Base-by-base conservation (phyloP, 2,113 vertebrate genomes). In the Lota lota region DNA sequence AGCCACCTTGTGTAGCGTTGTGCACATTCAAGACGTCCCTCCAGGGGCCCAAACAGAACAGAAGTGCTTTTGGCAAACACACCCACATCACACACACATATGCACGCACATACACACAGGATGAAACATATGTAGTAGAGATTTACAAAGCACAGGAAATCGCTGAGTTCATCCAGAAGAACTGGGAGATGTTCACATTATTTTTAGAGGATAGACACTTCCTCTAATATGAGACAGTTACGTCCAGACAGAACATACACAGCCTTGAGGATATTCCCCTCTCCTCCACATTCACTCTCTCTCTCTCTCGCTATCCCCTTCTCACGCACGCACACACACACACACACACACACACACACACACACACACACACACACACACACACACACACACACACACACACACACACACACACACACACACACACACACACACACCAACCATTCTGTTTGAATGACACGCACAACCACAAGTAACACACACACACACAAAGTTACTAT, bases 1-100 rank as follows among this genome's bases (percentile, higher is more conserved):
- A 70, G 73, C 83, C 79, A 78, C 74, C 64, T 70, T 22, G 70
- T 62, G 68, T 63, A 56, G 72, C 72, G 76, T 68, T 76, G 68
- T 72, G 59, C 63, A 67, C 83, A 84, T 87, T 85, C 87, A 80
- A 90, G 79, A 82, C 74, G 88, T 87, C 79, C 73, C 82, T 80
- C 79, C 69, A 75, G 76, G 79, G 83, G 76, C 86, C 64, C 80
- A 84, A 56, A n/a, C 16, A 56, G n/a, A 56, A 47, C 40, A 56
- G 75, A 81, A 62, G 82, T 70, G 80, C 83, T 69, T 74, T 71
- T 74, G 80, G 78, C 70, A 65, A 70, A 71, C 61, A 69, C 59
- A 80, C 70, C 66, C 66, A 65, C 78, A 76, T 33, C 61, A 65
- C 76, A 17, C 63, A 62, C 68, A 73, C 22, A 28, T 58, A 10